Evolutionary conservation across 2,797 vertebrate genomes (phyloP), one percentile per base, ranked within the genome.

Genomic region (Pelodytes ibericus): DNA sequence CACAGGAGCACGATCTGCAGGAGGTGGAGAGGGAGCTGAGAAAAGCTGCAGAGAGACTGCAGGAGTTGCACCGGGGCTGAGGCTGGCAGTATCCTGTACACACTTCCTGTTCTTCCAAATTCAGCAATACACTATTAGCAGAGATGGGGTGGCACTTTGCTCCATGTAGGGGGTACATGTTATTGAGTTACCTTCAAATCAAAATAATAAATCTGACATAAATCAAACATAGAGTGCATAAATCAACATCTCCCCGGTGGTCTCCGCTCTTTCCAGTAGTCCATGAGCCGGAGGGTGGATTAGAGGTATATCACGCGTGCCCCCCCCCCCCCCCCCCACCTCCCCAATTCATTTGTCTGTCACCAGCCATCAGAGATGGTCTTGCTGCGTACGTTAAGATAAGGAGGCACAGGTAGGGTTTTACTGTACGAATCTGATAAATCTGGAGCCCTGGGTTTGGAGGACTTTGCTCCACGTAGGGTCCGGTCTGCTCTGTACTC

Each of bases 1-100:
- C 5, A 6, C 67, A 90, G 87, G 85, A 79, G 4, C 67, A 30
- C 4, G 91, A 81, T 82, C 90, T 95, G 73, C 82, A 91, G 79
- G 92, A 89, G 80, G 86, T 94, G 11, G 91, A 94, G 77, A 84
- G 86, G 0, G 89, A 94, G 82, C 76, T 96, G 79, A 88, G 91
- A 44, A 90, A 85, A 84, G 93, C 91, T 0, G 88, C 91, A 0
- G 89, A 90, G 74, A 89, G 90, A 61, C 89, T 95, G 62, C 85
- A 88, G 74, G 88, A 91, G 57, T 86, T 94, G 27, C 91, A 86
- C 79, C 76, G 83, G 80, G 91, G 90, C 84, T 95, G 83, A 57
- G 18, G 24, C 59, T 6, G 20, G 49, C 33, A 53, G 60, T 73
- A 63, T 58, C 62, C 79, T 61, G 60, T 72, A 65, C 51, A 82